phyloP scores from a whole-genome alignment of 2,888 invertebrate species.

The Crematogaster levior region DNA sequence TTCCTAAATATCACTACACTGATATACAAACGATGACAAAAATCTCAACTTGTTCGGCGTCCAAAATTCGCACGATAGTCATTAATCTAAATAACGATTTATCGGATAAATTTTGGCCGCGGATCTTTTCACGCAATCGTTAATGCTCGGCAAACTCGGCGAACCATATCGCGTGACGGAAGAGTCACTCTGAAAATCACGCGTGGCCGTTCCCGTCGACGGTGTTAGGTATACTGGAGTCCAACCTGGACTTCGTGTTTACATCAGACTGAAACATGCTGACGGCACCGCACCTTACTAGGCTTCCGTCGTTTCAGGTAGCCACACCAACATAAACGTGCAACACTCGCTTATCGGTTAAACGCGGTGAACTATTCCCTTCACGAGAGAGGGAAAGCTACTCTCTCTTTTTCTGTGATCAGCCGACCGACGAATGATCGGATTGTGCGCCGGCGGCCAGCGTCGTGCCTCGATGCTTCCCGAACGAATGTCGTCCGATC shows the following conservation, averaged over 20 bases:
- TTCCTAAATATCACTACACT: background rate
- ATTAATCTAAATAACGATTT: background rate
- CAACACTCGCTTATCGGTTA: slow-evolving; percentile 39
- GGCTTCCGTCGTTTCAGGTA: slow-evolving; percentile 73
- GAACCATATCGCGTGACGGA: slow-evolving; percentile 11
- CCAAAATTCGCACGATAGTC: background rate
- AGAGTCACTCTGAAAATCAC: slow-evolving; percentile 47
- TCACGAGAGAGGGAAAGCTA: slow-evolving; percentile 45
- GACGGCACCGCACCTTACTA: slow-evolving; percentile 73
- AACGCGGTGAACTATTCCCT: slow-evolving; percentile 66
- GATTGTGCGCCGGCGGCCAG: slow-evolving; percentile 52
- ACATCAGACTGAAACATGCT: slow-evolving; percentile 71
- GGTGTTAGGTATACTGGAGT: slow-evolving; percentile 72
- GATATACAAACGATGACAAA: background rate
- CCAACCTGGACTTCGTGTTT: slow-evolving; percentile 71
- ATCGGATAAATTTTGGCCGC: slow-evolving; percentile 5
- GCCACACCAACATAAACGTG: slow-evolving; percentile 57
- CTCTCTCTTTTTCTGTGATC: slow-evolving; percentile 73
- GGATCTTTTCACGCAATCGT: background rate
- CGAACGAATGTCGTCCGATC: slow-evolving; percentile 51
- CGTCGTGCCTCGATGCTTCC: slow-evolving; percentile 44
- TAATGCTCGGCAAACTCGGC: background rate
- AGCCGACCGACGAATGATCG: slow-evolving; percentile 74
- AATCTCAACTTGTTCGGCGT: background rate
- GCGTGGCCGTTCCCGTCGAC: slow-evolving; percentile 69